A percentile compares a stretch with the other conserved stretches of the same genome.
These are phyloP conservation scores for Gymnopithys bicolor DNA, from an alignment of 2,797 vertebrate genomes.

Conservation along the genomic window DNA sequence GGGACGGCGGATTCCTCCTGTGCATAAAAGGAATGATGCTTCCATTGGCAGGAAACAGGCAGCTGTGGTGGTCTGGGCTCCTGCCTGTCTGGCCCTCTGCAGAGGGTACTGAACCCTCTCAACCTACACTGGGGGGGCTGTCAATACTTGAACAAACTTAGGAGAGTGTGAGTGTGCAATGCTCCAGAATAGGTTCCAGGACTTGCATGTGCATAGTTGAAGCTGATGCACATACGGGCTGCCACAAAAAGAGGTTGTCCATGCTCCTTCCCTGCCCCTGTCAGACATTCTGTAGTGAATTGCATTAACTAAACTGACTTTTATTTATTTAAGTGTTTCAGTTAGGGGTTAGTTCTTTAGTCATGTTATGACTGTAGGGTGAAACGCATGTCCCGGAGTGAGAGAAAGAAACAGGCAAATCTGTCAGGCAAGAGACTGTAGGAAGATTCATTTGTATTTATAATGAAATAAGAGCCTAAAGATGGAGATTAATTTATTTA, in stretches of 20 bases:
- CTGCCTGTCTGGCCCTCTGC: neutral
- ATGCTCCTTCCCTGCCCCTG: neutral
- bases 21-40: neutral
- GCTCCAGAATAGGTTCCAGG: neutral
- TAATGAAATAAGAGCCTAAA: neutral
- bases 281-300: neutral
- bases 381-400: neutral
- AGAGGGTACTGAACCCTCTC: neutral
- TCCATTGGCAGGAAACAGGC: neutral
- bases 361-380: neutral
- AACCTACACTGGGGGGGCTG: neutral
- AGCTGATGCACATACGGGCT: neutral
- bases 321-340: neutral
- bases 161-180: neutral
- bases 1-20: neutral
- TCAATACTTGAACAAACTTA: neutral
- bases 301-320: neutral
- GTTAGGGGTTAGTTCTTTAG: neutral
- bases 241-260: neutral
- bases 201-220: neutral
- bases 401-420: neutral
- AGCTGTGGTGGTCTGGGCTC: rapidly evolving
- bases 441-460: neutral
- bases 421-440: neutral
- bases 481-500: neutral